phyloP scores from a whole-genome alignment of 2,797 vertebrate genomes.

The Pristis pectinata region DNA sequence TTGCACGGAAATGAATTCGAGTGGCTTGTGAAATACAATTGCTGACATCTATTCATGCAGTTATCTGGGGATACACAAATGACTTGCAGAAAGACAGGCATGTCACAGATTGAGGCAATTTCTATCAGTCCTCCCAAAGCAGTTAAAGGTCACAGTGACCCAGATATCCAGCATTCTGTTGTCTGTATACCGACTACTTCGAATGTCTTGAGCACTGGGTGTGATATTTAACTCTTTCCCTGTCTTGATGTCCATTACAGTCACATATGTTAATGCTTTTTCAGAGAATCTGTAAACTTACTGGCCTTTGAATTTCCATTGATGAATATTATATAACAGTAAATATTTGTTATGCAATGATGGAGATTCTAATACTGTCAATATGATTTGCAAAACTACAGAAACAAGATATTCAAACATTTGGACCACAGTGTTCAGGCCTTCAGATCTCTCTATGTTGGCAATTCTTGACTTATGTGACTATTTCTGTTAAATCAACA shows the following conservation, averaged over 20 bases:
- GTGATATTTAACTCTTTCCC: conserved; percentile 18
- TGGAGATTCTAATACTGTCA: neutral
- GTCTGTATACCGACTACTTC: neutral
- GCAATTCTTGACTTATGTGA: neutral
- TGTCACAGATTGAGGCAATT: conserved; percentile 15
- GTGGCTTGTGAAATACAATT: neutral
- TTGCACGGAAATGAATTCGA: neutral
- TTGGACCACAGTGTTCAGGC: neutral
- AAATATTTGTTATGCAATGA: neutral
- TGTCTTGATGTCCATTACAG: neutral
- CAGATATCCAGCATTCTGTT: neutral
- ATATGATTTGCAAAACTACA: no score
- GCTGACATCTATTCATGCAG: conserved; percentile 23
- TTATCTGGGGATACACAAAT: conserved; percentile 29
- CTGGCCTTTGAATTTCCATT: neutral
- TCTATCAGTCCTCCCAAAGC: conserved; percentile 23
- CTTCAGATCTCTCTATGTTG: neutral
- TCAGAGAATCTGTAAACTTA: no score
- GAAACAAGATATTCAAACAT: no score
- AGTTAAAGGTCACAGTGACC: conserved; percentile 18
- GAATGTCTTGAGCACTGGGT: neutral
- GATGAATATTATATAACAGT: neutral
- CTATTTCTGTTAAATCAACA: neutral
- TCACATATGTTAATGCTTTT: neutral
- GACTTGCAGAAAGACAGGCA: conserved; percentile 9